Evolutionary conservation across 1,140 invertebrate species (phyloP).

Genomic region (Macrocentrus cingulum): DNA sequence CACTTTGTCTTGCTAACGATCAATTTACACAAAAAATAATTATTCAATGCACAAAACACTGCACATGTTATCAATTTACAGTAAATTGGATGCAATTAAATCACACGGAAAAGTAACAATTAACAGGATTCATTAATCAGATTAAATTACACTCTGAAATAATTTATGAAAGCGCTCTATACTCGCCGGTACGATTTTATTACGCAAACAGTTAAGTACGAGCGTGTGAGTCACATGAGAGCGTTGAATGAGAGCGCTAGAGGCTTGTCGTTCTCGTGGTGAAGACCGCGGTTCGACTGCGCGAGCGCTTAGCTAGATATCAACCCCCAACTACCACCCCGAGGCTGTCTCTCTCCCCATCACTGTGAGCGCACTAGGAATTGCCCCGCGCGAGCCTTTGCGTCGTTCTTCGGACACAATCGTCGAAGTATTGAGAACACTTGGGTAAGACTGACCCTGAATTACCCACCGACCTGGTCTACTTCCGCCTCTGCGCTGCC

Average conservation of each 20-base stretch:
- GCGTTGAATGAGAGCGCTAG: conserved; percentile 31
- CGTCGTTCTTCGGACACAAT: neutral
- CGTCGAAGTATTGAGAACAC: neutral
- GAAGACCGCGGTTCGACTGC: conserved; percentile 49
- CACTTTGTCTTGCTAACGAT: no score
- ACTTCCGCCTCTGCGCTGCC: no score
- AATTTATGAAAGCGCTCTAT: neutral
- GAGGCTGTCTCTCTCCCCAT: neutral
- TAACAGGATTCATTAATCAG: no score
- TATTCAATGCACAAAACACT: no score
- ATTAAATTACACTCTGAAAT: no score
- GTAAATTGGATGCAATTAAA: no score
- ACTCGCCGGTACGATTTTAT: neutral
- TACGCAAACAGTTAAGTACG: neutral
- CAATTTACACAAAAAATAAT: no score
- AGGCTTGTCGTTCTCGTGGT: conserved; percentile 39
- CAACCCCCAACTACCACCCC: conserved; percentile 40
- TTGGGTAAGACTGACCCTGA: neutral
- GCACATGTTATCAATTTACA: no score
- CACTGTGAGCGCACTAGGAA: neutral
- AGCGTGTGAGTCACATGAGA: conserved; percentile 6
- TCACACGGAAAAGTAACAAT: no score
- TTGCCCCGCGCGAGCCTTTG: no score
- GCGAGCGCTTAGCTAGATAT: conserved; percentile 51
- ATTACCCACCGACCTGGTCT: neutral